Conservation (phyloP, 1,140 invertebrate genomes). For the Lordiphosa stackelbergi region DNA sequence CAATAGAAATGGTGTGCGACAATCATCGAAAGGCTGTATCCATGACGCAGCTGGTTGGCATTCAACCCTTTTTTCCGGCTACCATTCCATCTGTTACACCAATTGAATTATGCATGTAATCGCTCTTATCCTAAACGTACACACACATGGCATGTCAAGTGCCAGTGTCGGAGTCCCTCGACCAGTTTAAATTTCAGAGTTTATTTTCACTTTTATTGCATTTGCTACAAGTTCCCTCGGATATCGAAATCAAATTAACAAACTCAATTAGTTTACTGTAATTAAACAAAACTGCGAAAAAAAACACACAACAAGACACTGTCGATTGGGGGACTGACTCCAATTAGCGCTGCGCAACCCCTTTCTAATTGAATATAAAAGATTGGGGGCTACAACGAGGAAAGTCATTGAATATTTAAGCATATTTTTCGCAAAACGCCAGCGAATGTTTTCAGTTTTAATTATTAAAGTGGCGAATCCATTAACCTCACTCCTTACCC, state of each 20-base stretch:
- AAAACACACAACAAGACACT: no score
- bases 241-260: no score
- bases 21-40: constrained; percentile 30
- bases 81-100: constrained; percentile 49
- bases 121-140: constrained; percentile 51
- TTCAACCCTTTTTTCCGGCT: constrained; percentile 14
- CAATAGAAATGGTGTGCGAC: constrained; percentile 48
- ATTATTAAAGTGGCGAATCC: constrained; percentile 45
- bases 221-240: background rate
- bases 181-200: background rate
- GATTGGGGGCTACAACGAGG: background rate
- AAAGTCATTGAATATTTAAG: constrained; percentile 24
- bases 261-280: no score
- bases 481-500: constrained; percentile 25
- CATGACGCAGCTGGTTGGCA: constrained; percentile 16
- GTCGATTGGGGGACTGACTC: no score
- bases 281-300: no score
- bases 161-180: no score
- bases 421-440: constrained; percentile 11
- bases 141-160: constrained; percentile 31
- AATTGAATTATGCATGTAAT: constrained; percentile 75
- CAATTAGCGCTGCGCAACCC: no score
- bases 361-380: constrained; percentile 6
- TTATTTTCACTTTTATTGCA: background rate
- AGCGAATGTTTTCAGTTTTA: constrained; percentile 66